A percentile compares a stretch with the other conserved stretches of the same genome.
Conservation (phyloP, 1,140 invertebrate species). For the Meloidogyne chitwoodi region DNA sequence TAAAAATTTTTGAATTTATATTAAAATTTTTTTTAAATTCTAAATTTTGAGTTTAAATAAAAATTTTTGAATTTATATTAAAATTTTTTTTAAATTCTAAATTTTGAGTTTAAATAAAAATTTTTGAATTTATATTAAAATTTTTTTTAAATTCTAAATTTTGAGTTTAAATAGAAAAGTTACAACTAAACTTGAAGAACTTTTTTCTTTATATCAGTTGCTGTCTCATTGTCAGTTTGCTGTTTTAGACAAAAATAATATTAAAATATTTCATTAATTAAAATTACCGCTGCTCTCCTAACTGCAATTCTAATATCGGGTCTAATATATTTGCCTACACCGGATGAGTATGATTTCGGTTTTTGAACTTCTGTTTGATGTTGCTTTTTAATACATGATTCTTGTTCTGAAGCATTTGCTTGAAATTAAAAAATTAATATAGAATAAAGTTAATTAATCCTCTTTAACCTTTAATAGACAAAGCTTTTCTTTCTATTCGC, state of each 20-base stretch:
- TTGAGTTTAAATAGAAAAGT: too few relatives aligned
- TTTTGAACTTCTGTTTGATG: conserved; percentile 27
- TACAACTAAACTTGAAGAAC: too few relatives aligned
- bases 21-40: too few relatives aligned
- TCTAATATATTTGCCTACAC: conserved; percentile 55
- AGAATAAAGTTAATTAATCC: background rate
- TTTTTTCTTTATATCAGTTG: background rate
- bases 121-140: too few relatives aligned
- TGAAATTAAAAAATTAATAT: too few relatives aligned
- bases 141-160: too few relatives aligned
- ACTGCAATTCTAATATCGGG: conserved; percentile 33
- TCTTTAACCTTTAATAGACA: background rate
- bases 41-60: too few relatives aligned
- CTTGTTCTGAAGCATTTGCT: background rate
- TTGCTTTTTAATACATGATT: background rate
- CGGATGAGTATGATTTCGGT: conserved; percentile 42
- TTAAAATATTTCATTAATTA: background rate
- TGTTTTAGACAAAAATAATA: background rate
- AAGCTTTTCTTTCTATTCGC: conserved; percentile 37
- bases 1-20: too few relatives aligned
- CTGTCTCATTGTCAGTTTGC: background rate
- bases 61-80: too few relatives aligned
- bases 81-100: too few relatives aligned
- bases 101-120: too few relatives aligned
- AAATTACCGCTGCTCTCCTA: conserved; percentile 26